Conservation (phyloP, 2,797 vertebrate genomes). For the Cetoscarus ocellatus region DNA sequence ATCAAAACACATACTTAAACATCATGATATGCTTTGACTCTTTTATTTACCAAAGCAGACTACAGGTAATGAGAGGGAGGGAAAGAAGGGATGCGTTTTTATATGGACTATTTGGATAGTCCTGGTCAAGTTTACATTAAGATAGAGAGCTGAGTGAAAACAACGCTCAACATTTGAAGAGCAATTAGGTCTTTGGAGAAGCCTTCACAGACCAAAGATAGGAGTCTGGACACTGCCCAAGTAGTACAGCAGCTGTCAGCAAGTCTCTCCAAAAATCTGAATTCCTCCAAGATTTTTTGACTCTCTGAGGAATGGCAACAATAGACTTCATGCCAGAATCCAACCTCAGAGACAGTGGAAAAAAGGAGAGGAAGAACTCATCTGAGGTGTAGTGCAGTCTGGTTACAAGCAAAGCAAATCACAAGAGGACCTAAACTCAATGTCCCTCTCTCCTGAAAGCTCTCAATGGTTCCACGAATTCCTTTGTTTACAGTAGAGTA, state of each 20-base stretch:
- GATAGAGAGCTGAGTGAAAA: constrained; percentile 56
- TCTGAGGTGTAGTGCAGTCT: constrained; percentile 47
- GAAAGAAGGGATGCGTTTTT: constrained; percentile 16
- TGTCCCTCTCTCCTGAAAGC: constrained; percentile 55
- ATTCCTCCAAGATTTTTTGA: constrained; percentile 72
- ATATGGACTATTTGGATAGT: constrained; percentile 50
- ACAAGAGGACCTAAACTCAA: constrained; percentile 36
- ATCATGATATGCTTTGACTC: constrained; percentile 31
- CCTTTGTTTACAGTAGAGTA: constrained; percentile 66
- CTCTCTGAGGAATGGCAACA: constrained; percentile 78
- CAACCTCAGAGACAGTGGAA: constrained; percentile 52
- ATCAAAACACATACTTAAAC: constrained; percentile 28
- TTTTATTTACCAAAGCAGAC: constrained; percentile 41
- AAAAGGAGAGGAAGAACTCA: constrained; percentile 42
- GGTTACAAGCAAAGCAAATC: constrained; percentile 40
- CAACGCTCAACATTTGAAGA: constrained; percentile 67
- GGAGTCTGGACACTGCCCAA: constrained; percentile 65
- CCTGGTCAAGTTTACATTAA: constrained; percentile 60
- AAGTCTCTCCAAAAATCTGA: constrained; percentile 68
- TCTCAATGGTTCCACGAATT: constrained; percentile 59
- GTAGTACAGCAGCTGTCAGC: constrained; percentile 81
- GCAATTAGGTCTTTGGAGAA: constrained; percentile 66
- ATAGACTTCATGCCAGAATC: constrained; percentile 63
- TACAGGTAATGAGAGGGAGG: constrained; percentile 27
- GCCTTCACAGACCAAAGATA: constrained; percentile 72